phyloP scores from a whole-genome alignment of 2,888 invertebrate species.

The Cryptus armator region DNA sequence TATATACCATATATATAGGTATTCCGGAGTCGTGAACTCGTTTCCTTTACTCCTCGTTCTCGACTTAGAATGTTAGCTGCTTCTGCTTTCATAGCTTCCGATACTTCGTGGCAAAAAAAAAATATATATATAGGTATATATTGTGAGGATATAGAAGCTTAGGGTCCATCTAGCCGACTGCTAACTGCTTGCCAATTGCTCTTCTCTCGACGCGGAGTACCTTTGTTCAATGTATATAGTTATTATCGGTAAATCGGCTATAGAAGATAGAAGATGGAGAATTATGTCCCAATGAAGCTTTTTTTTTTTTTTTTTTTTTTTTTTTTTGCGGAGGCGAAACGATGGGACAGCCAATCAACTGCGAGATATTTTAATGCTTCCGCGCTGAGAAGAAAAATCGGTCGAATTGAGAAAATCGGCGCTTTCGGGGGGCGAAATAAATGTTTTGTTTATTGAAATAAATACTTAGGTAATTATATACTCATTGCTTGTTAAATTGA shows the following conservation, averaged over 20 bases:
- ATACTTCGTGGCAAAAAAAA: not conserved
- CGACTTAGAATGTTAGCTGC: not conserved
- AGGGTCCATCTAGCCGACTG: not conserved
- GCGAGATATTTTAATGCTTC: slow-evolving; percentile 78
- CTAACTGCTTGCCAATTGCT: slow-evolving; percentile 30
- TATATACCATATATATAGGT: slow-evolving; percentile 15
- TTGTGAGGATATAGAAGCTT: not conserved
- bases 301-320: not conserved
- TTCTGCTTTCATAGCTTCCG: slow-evolving; percentile 47
- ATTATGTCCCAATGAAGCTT: not conserved
- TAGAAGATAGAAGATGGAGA: not conserved
- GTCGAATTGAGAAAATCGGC: no score
- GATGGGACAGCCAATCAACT: slow-evolving; percentile 69
- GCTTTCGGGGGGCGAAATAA: no score
- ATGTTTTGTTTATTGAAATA: no score
- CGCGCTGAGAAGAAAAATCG: no score
- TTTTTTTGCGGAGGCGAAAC: not conserved
- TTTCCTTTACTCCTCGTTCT: not conserved
- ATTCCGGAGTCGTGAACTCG: slow-evolving; percentile 31
- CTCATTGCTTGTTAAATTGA: no score
- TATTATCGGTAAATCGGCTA: not conserved
- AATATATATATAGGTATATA: not conserved
- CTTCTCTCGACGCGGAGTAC: not conserved
- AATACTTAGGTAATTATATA: no score
- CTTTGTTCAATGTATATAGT: slow-evolving; percentile 6